A percentile compares a stretch with the other conserved stretches of the same genome.
Conservation (phyloP, 2,113 vertebrate genomes). For the Fulmarus glacialis region DNA sequence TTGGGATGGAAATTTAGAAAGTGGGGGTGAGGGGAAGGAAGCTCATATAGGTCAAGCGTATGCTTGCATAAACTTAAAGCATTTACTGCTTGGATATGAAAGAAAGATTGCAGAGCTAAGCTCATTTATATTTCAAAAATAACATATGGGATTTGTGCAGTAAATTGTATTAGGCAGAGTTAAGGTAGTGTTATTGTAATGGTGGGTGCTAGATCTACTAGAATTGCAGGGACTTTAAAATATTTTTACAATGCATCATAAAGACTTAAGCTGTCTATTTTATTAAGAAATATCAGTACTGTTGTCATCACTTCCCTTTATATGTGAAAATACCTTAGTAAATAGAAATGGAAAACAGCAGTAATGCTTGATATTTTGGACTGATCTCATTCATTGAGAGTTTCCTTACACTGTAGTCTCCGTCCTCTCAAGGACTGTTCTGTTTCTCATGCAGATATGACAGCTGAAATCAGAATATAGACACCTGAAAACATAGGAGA, state of each 20-base stretch:
- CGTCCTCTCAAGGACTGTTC: not conserved
- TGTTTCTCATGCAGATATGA: not conserved
- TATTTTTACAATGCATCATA: fast-evolving
- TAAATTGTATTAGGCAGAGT: not conserved
- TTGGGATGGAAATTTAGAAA: not conserved
- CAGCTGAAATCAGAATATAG: not conserved
- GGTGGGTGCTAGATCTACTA: not conserved
- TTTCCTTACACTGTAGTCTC: not conserved
- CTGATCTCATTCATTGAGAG: not conserved
- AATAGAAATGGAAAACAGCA: not conserved
- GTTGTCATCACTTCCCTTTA: not conserved
- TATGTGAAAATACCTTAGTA: not conserved
- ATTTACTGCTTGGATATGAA: not conserved
- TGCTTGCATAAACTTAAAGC: not conserved
- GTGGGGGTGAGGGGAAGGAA: fast-evolving
- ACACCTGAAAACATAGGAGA: not conserved
- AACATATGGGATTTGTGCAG: fast-evolving
- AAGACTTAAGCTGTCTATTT: not conserved
- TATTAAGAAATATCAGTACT: not conserved
- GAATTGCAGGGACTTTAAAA: not conserved
- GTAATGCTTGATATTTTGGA: not conserved
- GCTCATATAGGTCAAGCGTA: not conserved
- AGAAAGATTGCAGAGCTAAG: not conserved
- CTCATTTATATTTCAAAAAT: not conserved
- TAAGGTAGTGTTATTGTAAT: not conserved